A percentile compares a stretch with the other conserved stretches of the same genome.
phyloP scores from a whole-genome alignment of 2,888 invertebrate species.

The Andrena chrysosceles region DNA sequence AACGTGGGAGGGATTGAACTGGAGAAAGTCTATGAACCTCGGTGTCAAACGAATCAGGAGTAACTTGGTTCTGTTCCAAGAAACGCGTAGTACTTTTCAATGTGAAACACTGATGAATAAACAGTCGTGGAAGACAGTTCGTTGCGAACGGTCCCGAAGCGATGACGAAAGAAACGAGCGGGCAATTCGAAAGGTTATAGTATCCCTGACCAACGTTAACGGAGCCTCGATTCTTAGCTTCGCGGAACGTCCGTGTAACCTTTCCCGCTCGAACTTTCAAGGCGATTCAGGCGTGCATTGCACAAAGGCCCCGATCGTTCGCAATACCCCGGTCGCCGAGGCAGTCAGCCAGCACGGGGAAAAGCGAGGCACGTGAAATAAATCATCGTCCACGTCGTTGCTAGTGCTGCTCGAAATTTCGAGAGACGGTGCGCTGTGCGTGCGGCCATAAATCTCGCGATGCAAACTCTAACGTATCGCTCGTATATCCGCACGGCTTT shows the following conservation, averaged over 20 bases:
- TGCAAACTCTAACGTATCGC: too few species aligned
- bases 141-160: not conserved
- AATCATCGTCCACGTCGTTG: conserved; percentile 5
- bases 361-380: conserved; percentile 16
- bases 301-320: conserved; percentile 46
- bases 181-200: conserved; percentile 42
- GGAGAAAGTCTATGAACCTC: conserved; percentile 36
- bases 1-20: conserved; percentile 29
- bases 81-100: not conserved
- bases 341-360: not conserved
- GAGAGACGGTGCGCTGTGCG: not conserved
- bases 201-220: conserved; percentile 62
- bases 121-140: not conserved
- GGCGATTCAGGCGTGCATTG: conserved; percentile 55
- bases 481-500: too few species aligned
- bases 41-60: conserved; percentile 23
- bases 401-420: conserved; percentile 11
- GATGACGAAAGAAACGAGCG: conserved; percentile 38
- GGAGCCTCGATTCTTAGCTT: conserved; percentile 51
- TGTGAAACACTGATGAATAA: not conserved
- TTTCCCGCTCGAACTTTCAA: conserved; percentile 69
- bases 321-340: conserved; percentile 8
- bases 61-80: not conserved
- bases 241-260: conserved; percentile 59
- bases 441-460: not conserved